A percentile compares a stretch with the other conserved stretches of the same genome.
Evolutionary conservation across 2,113 vertebrate genomes (phyloP).

Genomic region (Hippocampus abdominalis): DNA sequence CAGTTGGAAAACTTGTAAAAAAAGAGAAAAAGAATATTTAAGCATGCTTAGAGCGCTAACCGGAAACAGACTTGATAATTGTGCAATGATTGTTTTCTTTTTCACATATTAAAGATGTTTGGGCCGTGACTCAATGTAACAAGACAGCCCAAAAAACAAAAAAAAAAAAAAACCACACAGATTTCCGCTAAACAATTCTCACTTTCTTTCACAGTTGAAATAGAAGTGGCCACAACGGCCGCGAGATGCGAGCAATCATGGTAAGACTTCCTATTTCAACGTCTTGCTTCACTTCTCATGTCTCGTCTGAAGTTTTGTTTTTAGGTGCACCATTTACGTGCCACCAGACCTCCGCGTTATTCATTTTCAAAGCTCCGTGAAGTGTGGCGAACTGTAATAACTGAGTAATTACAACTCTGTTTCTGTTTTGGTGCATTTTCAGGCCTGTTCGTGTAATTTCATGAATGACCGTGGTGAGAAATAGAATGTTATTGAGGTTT

Average conservation of each 20-base stretch:
- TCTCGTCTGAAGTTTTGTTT: neutral
- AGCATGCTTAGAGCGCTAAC: neutral
- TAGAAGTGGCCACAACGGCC: neutral
- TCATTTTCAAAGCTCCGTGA: neutral
- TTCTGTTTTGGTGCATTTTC: no score
- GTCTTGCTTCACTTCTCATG: neutral
- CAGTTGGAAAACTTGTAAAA: neutral
- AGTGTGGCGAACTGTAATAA: no score
- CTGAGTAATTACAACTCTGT: neutral
- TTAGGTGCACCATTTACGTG: neutral
- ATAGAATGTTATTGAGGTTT: neutral
- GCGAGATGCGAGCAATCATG: neutral
- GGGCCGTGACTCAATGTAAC: neutral
- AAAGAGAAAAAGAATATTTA: neutral
- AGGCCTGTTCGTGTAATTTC: neutral
- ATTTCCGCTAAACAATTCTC: neutral
- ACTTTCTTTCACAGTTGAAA: conserved; percentile 7
- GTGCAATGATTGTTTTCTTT: neutral
- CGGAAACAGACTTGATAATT: neutral
- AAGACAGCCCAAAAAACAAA: neutral
- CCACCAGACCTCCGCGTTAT: neutral
- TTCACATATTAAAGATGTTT: neutral
- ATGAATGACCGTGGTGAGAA: neutral
- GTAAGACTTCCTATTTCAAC: neutral
- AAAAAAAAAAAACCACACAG: no score